These are phyloP conservation scores for Germaria angustata DNA, from an alignment of 2,888 invertebrate genomes.

Conservation along the genomic window DNA sequence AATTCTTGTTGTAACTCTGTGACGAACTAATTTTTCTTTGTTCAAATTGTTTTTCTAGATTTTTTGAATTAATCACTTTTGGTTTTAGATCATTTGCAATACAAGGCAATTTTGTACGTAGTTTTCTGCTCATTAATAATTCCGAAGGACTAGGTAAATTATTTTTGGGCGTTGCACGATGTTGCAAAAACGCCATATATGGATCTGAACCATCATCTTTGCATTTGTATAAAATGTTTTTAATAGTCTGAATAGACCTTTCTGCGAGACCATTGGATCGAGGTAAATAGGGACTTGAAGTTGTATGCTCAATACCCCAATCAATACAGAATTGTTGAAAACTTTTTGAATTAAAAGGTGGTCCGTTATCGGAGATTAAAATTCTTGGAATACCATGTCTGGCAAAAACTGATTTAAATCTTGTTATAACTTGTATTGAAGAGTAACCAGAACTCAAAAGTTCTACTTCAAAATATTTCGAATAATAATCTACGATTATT, in stretches of 20 bases:
- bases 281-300: slow-evolving; percentile 55
- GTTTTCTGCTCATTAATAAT: no score
- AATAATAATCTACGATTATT: no score
- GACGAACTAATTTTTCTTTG: background rate
- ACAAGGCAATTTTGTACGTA: slow-evolving; percentile 19
- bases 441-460: slow-evolving; percentile 11
- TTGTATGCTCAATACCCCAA: slow-evolving; percentile 60
- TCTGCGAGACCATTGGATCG: slow-evolving; percentile 67
- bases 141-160: slow-evolving; percentile 50
- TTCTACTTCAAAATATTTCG: no score
- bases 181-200: slow-evolving; percentile 47
- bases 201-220: no score
- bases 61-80: background rate
- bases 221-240: slow-evolving; percentile 54
- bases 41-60: background rate
- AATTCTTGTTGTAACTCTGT: slow-evolving; percentile 1
- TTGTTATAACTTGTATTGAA: no score
- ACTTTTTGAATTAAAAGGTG: no score
- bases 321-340: slow-evolving; percentile 46
- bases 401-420: slow-evolving; percentile 26
- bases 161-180: slow-evolving; percentile 38
- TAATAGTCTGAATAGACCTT: slow-evolving; percentile 61
- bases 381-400: slow-evolving; percentile 57
- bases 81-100: background rate
- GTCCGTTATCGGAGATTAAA: slow-evolving; percentile 54